Conservation (phyloP, 2,797 vertebrate species). For the Lateolabrax maculatus region DNA sequence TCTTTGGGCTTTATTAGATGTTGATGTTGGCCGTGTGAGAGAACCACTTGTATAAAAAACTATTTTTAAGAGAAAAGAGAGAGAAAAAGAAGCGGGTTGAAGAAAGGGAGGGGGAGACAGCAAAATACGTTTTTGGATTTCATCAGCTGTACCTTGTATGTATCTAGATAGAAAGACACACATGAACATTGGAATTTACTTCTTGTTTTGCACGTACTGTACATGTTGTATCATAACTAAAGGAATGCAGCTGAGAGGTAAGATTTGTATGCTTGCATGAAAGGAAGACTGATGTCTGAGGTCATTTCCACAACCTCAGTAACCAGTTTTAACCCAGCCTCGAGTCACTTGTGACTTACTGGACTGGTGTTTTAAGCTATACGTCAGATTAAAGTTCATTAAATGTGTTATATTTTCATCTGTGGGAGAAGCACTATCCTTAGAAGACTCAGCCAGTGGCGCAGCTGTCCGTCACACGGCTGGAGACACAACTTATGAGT, state of each 20-base stretch:
- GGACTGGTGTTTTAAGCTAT: not conserved
- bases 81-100: not conserved
- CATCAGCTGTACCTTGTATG: slow-evolving; percentile 34
- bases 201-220: slow-evolving; percentile 30
- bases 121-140: slow-evolving; percentile 41
- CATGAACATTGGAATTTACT: slow-evolving; percentile 11
- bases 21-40: slow-evolving; percentile 85
- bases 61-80: slow-evolving; percentile 77
- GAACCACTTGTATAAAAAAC: slow-evolving; percentile 85
- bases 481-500: slow-evolving; percentile 12
- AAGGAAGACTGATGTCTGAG: not conserved
- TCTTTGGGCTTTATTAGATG: slow-evolving; percentile 88
- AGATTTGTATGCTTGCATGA: slow-evolving; percentile 2
- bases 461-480: slow-evolving; percentile 50
- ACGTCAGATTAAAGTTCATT: not conserved
- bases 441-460: slow-evolving; percentile 15
- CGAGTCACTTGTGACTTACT: not conserved
- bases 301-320: not conserved
- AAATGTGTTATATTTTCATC: slow-evolving; percentile 19
- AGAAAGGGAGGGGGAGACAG: slow-evolving; percentile 12
- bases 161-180: slow-evolving; percentile 50
- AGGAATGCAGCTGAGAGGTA: not conserved
- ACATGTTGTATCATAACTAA: slow-evolving; percentile 26
- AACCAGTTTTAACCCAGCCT: not conserved
- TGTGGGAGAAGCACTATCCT: slow-evolving; percentile 19